Evolutionary conservation across 2,888 invertebrate species (phyloP).

Genomic region (Xylota segnis): DNA sequence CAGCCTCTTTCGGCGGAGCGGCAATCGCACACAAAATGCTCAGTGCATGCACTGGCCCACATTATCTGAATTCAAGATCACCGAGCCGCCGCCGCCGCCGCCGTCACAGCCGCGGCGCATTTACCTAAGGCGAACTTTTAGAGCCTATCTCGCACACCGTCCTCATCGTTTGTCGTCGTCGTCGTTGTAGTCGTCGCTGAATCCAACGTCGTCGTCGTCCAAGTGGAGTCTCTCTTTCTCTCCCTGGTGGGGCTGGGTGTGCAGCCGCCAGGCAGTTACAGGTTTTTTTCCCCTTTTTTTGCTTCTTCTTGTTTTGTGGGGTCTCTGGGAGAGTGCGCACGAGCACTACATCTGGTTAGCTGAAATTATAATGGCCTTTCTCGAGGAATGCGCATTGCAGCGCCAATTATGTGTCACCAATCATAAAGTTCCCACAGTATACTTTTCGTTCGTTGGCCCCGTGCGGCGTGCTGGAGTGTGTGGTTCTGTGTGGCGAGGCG

Average conservation of each 20-base stretch:
- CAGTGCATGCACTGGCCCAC: constrained; percentile 70
- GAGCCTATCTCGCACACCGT: constrained; percentile 69
- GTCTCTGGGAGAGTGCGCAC: constrained; percentile 75
- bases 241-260: constrained; percentile 77
- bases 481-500: constrained; percentile 18
- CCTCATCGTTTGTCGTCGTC: constrained; percentile 58
- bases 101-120: constrained; percentile 54
- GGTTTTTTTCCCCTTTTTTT: constrained; percentile 79
- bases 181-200: constrained; percentile 22
- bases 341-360: constrained; percentile 76
- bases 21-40: constrained; percentile 52
- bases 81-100: constrained; percentile 42
- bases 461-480: constrained; percentile 61
- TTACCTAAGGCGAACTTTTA: constrained; percentile 73
- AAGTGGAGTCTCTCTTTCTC: constrained; percentile 49
- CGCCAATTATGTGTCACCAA: constrained; percentile 79
- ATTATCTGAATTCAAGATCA: constrained; percentile 77
- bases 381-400: constrained; percentile 77
- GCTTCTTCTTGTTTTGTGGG: constrained; percentile 65
- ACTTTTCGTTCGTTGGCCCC: constrained; percentile 76
- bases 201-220: neutral
- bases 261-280: constrained; percentile 80
- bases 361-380: constrained; percentile 77
- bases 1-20: constrained; percentile 64
- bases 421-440: constrained; percentile 80